These are phyloP conservation scores for Rotaria macrura DNA, from an alignment of 2,888 invertebrate genomes.

Conservation along the genomic window DNA sequence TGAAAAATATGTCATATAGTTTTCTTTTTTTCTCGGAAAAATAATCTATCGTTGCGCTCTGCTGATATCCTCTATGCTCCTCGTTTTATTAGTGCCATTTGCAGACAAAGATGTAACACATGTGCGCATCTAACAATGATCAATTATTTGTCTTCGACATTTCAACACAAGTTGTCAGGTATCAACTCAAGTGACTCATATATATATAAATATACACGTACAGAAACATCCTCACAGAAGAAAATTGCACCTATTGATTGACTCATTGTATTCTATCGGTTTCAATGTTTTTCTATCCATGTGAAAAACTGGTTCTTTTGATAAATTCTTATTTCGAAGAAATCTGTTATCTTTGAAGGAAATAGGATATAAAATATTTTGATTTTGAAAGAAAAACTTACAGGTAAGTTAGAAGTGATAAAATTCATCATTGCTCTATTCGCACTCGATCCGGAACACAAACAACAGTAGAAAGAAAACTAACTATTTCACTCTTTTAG, in stretches of 20 bases:
- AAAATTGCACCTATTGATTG: background rate
- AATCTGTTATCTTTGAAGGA: background rate
- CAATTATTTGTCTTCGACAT: background rate
- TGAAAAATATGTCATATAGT: background rate
- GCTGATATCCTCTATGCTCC: background rate
- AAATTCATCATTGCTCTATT: too few species aligned
- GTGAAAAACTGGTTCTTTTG: background rate
- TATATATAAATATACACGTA: too few species aligned
- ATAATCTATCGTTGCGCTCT: background rate
- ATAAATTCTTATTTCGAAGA: background rate
- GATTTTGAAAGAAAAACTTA: background rate
- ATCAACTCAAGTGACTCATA: background rate
- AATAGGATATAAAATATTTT: too few species aligned
- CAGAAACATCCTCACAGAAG: background rate
- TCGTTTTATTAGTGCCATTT: background rate
- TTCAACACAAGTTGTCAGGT: background rate
- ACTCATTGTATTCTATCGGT: background rate
- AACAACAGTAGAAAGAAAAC: too few species aligned
- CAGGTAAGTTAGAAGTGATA: background rate
- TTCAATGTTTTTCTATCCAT: background rate
- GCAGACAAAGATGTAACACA: background rate
- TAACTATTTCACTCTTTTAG: background rate
- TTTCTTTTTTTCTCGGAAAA: background rate
- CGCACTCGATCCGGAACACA: too few species aligned
- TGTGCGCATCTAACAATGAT: background rate